Conservation (phyloP, 2,888 invertebrate genomes). For the Belgica antarctica region DNA sequence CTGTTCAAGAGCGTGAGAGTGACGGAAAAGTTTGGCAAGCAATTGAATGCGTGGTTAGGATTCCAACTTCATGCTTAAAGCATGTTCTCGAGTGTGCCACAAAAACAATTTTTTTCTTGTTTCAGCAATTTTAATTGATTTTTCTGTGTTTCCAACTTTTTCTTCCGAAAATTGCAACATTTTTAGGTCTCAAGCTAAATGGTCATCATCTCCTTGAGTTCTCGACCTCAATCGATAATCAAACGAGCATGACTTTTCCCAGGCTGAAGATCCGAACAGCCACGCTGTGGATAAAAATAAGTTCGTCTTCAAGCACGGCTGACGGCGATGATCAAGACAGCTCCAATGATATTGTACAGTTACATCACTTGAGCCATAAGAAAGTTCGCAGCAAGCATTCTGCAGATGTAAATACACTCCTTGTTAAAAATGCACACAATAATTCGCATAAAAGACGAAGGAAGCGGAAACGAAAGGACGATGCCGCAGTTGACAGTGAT, state of each 20-base stretch:
- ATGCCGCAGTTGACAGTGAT: not conserved
- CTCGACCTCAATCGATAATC: slow-evolving; percentile 64
- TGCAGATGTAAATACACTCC: slow-evolving; percentile 29
- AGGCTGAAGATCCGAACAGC: slow-evolving; percentile 75
- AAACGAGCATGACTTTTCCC: slow-evolving; percentile 50
- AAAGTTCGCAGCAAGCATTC: not conserved
- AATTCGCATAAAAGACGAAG: slow-evolving; percentile 6
- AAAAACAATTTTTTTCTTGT: not conserved
- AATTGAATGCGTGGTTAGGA: slow-evolving; percentile 21
- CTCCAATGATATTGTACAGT: slow-evolving; percentile 2
- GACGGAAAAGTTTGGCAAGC: not conserved
- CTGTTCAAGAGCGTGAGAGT: not conserved
- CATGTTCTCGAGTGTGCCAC: not conserved
- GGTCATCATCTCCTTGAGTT: slow-evolving; percentile 84
- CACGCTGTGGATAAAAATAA: slow-evolving; percentile 69
- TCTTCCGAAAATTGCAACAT: not conserved
- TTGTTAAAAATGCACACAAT: slow-evolving; percentile 20
- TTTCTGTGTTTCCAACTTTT: not conserved
- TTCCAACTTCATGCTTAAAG: not conserved
- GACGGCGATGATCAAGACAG: too few species aligned
- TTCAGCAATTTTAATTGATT: not conserved
- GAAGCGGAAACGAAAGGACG: slow-evolving; percentile 12
- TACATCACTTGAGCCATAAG: not conserved
- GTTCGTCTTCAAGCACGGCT: slow-evolving; percentile 45
- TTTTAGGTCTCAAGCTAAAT: slow-evolving; percentile 75